Evolutionary conservation across 2,888 invertebrate species (phyloP), one percentile per base, ranked within the genome.

Genomic region (Tetanocera ferruginea): DNA sequence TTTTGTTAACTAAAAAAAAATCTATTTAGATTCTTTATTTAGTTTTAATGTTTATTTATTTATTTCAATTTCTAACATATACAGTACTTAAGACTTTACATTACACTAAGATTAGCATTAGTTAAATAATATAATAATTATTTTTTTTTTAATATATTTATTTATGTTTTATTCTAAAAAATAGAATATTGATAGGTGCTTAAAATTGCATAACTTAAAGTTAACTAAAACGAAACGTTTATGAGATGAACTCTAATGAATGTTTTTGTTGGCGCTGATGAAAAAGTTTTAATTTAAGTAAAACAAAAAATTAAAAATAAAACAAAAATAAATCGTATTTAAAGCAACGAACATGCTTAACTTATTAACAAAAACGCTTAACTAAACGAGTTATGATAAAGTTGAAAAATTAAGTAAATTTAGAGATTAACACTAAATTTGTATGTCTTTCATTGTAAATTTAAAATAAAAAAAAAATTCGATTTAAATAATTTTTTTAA

Each of bases 361-460:
- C 23, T 60, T 37, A 37, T 5, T 37, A 37, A 6, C 37, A 1
- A 37, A 37, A 37, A 6, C 11, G 14, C 14, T 43, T 11, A 43
- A 43, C 43, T 43, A 14, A 43, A 43, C 43, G 2, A 43, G 43
- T 11, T 43, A 43, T 43, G 11, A 43, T 43, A 11, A 43, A 14
- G 43, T 43, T 43, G 11, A 43, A 43, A n/a, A 43, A 43, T 43
- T 43, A 43, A 43, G 43, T 43, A 11, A 43, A 14, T 37, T 37
- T 37, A 43, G 9, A 60, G 5, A 3, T 57, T 60, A 28, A 60
- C 11, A 3, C 28, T 60, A 60, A 60, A 55, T 55, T 23, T 55
- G 55, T 60, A 60, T 60, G 60, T 60, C 60, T 60, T 60, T 60
- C 60, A 28, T 60, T 60, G 60, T 28, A 28, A 28, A 60, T 28